Base-by-base conservation (phyloP, 2,888 invertebrate species). In the Tridacna gigas region DNA sequence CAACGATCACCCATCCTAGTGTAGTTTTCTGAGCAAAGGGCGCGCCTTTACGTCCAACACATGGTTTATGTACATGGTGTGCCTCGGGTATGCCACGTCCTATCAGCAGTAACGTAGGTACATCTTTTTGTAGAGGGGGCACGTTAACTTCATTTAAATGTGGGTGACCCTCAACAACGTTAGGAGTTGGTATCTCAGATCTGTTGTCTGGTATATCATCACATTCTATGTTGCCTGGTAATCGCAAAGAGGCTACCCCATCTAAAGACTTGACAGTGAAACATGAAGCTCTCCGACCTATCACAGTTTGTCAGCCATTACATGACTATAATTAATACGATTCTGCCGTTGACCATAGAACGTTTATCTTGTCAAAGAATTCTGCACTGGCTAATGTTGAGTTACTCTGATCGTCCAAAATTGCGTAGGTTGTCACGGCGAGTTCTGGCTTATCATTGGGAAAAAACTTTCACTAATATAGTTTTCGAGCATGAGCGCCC, bases 361-460 rank as follows among this genome's bases (percentile, higher is more conserved):
- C 74, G 20, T 69, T 15, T 9, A 84, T 67, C 13, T 37, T 28
- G n/a, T 84, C 81, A 11, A 80, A 78, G 7, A 84, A 74, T 56
- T 74, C 28, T 0, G 80, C 20, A 11, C 28, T 61, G 9, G 37
- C 73, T 26, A 80, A 74, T 25, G 80, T 80, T 26, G 56, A 26
- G 56, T 82, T 82, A 37, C 82, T 84, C 60, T 84, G 84, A 18
- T 84, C 82, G 28, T 84, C 84, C 11, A 82, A 45, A 0, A 84
- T 45, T 13, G 74, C 82, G 73, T 84, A 84, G 3, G 75, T 22
- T 45, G 69, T 63, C 18, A 28, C 48, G 20, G 11, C 15, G 7
- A 61, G 28, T n/a, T 65, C 61, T 3, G 76, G 63, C 12, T 20
- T 25, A 18, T 37, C 18, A n/a, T 63, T n/a, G 45, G 2, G n/a